Conservation (phyloP, 2,797 vertebrate genomes). For the Dermochelys coriacea region DNA sequence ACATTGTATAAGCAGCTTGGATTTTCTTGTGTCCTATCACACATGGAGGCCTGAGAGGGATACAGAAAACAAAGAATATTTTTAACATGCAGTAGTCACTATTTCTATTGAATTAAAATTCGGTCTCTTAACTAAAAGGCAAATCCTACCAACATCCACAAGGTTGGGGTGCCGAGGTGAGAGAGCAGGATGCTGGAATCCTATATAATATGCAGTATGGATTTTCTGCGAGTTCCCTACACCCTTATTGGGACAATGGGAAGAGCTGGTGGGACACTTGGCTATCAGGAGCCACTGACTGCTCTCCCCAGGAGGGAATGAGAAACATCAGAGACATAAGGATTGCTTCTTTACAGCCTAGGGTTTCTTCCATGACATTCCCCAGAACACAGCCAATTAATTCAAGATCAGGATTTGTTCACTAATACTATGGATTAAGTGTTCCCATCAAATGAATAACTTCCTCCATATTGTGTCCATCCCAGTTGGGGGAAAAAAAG, state of each 20-base stretch:
- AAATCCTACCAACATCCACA: not conserved
- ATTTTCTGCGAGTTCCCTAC: not conserved
- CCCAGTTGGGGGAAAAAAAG: too few relatives aligned
- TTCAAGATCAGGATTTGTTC: not conserved
- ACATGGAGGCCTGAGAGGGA: not conserved
- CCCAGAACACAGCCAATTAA: not conserved
- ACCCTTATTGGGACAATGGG: not conserved
- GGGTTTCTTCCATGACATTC: not conserved
- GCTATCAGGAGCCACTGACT: not conserved
- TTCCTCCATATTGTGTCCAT: not conserved
- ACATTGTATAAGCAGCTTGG: not conserved
- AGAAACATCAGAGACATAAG: not conserved
- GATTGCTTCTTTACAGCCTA: not conserved
- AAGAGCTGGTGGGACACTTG: too few relatives aligned
- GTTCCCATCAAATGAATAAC: not conserved
- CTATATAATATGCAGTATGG: not conserved
- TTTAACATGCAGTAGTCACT: not conserved
- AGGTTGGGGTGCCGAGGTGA: not conserved
- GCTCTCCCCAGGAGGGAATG: not conserved
- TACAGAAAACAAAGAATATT: not conserved
- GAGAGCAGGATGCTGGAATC: not conserved
- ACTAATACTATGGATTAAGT: not conserved
- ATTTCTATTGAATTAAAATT: not conserved
- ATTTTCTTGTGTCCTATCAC: not conserved
- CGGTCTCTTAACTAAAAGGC: not conserved